Percentiles rank a stretch among this genome's conserved stretches.
These are phyloP conservation scores for Notothenia coriiceps DNA, from an alignment of 2,113 vertebrate species.

Conservation along the genomic window DNA sequence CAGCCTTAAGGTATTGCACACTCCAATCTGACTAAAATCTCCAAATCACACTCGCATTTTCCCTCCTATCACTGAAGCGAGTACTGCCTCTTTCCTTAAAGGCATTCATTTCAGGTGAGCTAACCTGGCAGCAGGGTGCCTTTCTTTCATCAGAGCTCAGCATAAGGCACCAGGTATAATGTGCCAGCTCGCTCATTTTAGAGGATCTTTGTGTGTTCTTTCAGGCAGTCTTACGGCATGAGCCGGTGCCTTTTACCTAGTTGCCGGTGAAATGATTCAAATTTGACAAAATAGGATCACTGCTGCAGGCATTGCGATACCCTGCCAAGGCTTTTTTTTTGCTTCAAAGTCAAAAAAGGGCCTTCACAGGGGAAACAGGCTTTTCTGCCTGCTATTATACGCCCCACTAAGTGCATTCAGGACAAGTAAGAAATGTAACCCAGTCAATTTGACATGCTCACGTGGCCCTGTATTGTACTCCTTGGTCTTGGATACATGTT, in stretches of 20 bases:
- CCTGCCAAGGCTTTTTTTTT: constrained; percentile 72
- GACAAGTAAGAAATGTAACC: constrained; percentile 62
- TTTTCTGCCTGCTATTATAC: constrained; percentile 76
- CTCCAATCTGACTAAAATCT: constrained; percentile 57
- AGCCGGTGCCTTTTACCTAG: constrained; percentile 60
- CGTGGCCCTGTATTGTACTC: constrained; percentile 17
- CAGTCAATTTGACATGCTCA: constrained; percentile 64
- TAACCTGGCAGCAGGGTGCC: constrained; percentile 62
- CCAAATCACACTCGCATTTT: constrained; percentile 53
- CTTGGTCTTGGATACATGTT: constrained; percentile 11
- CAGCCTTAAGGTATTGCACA: constrained; percentile 32
- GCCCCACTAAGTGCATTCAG: constrained; percentile 66
- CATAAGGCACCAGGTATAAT: constrained; percentile 66
- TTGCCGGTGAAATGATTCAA: constrained; percentile 68
- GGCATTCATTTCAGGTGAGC: constrained; percentile 73
- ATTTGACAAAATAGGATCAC: constrained; percentile 77
- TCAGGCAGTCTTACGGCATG: constrained; percentile 43
- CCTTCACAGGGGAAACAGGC: constrained; percentile 72
- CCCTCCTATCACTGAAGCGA: constrained; percentile 45
- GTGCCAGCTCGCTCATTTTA: constrained; percentile 55
- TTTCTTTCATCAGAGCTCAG: constrained; percentile 73
- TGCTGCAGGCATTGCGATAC: constrained; percentile 57
- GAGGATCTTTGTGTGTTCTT: constrained; percentile 60
- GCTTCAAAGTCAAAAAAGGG: constrained; percentile 69
- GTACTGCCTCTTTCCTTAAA: constrained; percentile 56